phyloP scores from a whole-genome alignment of 2,113 vertebrate species.

The Chionodraco myersi region DNA sequence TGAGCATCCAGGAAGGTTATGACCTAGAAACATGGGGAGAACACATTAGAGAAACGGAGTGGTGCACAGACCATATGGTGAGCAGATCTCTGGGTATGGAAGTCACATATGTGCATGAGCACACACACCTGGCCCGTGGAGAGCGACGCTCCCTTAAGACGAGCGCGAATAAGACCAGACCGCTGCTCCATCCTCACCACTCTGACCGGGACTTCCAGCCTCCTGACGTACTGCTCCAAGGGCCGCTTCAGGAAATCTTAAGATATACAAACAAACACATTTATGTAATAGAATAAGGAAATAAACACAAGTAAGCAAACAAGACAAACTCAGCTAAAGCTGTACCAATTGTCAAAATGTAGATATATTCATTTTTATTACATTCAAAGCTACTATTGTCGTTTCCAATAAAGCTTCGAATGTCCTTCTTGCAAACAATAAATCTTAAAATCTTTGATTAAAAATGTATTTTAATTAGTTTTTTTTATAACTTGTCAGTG shows the following conservation, averaged over 20 bases:
- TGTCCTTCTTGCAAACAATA: too few species aligned
- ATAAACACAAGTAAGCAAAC: constrained; percentile 4
- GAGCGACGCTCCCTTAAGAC: constrained; percentile 94
- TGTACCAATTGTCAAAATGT: too few species aligned
- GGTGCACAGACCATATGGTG: constrained; percentile 27
- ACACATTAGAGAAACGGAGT: constrained; percentile 34
- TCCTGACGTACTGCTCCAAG: constrained; percentile 94
- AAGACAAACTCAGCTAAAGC: not conserved
- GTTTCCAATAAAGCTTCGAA: too few species aligned
- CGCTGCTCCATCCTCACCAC: constrained; percentile 98
- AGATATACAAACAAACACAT: constrained; percentile 5
- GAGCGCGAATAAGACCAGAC: constrained; percentile 96
- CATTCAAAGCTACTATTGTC: too few species aligned
- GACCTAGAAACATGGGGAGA: constrained; percentile 72
- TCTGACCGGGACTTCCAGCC: constrained; percentile 91
- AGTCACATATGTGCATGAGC: not conserved
- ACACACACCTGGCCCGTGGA: constrained; percentile 91
- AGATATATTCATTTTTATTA: too few species aligned
- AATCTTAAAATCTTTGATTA: too few species aligned
- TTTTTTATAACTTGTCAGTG: too few species aligned
- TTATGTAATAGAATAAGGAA: not conserved
- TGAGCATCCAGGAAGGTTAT: constrained; percentile 99
- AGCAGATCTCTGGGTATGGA: not conserved
- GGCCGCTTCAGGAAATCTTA: constrained; percentile 96
- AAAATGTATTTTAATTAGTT: too few species aligned